phyloP scores from a whole-genome alignment of 2,888 invertebrate genomes.

The Alsophila aescularia region DNA sequence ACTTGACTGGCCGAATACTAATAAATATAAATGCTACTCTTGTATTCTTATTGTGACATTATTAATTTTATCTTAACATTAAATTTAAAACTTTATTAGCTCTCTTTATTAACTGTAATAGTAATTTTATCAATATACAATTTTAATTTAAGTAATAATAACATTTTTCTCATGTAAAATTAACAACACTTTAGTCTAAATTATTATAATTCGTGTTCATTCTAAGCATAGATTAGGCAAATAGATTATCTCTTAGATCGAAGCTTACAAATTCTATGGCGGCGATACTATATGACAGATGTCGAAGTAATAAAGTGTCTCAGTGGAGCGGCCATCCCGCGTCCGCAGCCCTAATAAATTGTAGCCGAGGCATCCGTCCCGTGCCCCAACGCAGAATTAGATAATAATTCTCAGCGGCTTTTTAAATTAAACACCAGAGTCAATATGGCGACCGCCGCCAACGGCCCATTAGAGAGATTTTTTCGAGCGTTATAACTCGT shows the following conservation, averaged over 20 bases:
- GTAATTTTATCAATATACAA: no score
- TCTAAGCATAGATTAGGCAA: not conserved
- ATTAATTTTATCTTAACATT: no score
- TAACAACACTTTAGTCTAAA: not conserved
- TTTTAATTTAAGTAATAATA: no score
- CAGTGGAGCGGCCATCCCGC: constrained; percentile 39
- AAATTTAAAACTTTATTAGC: no score
- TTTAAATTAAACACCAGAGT: constrained; percentile 57
- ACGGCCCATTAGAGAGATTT: constrained; percentile 34
- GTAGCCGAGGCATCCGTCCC: constrained; percentile 1
- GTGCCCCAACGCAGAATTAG: constrained; percentile 44
- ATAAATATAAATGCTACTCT: no score
- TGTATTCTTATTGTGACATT: no score
- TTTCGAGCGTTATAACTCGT: constrained; percentile 48
- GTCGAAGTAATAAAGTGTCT: constrained; percentile 43
- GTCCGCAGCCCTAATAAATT: constrained; percentile 2
- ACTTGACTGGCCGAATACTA: not conserved
- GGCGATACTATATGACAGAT: constrained; percentile 27
- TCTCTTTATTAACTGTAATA: no score
- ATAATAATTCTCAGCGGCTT: constrained; percentile 53
- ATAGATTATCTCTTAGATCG: constrained; percentile 11
- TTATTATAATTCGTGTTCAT: not conserved
- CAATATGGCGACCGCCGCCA: constrained; percentile 43
- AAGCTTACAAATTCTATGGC: constrained; percentile 4
- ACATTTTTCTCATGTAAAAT: not conserved